phyloP scores from a whole-genome alignment of 2,113 vertebrate genomes.

The Raja brachyura region DNA sequence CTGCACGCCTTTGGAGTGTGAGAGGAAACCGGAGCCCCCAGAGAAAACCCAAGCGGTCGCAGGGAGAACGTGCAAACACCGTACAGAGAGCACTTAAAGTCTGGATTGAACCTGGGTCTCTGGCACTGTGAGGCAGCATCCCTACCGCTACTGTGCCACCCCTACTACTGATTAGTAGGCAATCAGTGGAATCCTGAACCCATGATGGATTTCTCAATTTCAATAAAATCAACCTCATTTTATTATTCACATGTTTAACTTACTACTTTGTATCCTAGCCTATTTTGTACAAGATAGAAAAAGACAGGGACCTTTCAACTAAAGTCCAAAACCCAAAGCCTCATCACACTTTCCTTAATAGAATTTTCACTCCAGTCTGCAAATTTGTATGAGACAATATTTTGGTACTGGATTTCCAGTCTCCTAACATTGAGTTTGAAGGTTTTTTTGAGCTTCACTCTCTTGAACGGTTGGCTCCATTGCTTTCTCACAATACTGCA shows the following conservation, averaged over 20 bases:
- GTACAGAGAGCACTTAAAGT: no score
- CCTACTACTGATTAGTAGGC: background rate
- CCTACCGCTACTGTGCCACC: no score
- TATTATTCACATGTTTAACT: background rate
- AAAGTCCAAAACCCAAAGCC: background rate
- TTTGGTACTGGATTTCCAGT: background rate
- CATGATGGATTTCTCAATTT: background rate
- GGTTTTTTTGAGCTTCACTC: background rate
- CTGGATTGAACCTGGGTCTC: no score
- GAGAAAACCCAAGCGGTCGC: no score
- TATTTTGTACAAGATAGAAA: background rate
- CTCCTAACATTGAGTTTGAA: background rate
- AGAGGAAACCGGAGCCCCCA: no score
- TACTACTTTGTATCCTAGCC: background rate
- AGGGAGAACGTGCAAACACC: no score
- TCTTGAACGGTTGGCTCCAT: background rate
- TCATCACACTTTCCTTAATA: background rate
- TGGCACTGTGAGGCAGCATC: no score
- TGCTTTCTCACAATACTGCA: background rate
- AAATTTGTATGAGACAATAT: background rate
- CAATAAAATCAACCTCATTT: background rate
- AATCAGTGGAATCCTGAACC: background rate
- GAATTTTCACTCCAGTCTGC: background rate
- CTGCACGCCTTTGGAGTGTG: no score
- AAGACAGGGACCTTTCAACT: background rate